These are phyloP conservation scores for Amphiprion percula DNA, from an alignment of 2,113 vertebrate genomes.

Conservation along the genomic window DNA sequence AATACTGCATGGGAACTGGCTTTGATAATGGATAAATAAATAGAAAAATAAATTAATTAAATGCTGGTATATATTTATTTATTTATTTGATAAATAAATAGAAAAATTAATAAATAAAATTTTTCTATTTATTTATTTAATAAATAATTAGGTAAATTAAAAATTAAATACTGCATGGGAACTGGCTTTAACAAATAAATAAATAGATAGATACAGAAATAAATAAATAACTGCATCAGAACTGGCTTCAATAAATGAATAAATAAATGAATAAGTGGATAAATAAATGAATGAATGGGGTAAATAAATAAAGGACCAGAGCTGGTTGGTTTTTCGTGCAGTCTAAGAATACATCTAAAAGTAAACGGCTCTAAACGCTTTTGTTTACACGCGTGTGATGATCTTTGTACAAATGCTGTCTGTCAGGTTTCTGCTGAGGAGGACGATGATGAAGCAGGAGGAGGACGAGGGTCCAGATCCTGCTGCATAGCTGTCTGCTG, in stretches of 20 bases:
- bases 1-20: no score
- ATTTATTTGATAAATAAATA: no score
- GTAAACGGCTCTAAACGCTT: constrained; percentile 82
- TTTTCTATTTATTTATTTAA: neutral
- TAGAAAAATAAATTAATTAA: no score
- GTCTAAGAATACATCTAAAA: constrained; percentile 84
- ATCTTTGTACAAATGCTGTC: constrained; percentile 85
- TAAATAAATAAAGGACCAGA: constrained; percentile 68
- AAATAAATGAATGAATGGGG: constrained; percentile 52
- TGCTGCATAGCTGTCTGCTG: constrained; percentile 83
- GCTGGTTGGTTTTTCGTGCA: constrained; percentile 79
- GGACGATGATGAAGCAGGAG: no score
- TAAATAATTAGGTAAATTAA: constrained; percentile 29
- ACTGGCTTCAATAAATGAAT: constrained; percentile 48
- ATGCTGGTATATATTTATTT: no score
- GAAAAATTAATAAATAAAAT: no score
- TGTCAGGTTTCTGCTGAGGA: constrained; percentile 38
- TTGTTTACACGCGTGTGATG: constrained; percentile 79
- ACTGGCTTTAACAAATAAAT: constrained; percentile 50
- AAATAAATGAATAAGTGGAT: constrained; percentile 56
- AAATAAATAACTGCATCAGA: neutral
- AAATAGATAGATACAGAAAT: constrained; percentile 45
- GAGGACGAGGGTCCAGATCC: constrained; percentile 38
- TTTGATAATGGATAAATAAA: constrained; percentile 61
- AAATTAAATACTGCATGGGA: neutral